Base-by-base conservation (phyloP, 2,113 vertebrate genomes). In the Tupaia chinensis region DNA sequence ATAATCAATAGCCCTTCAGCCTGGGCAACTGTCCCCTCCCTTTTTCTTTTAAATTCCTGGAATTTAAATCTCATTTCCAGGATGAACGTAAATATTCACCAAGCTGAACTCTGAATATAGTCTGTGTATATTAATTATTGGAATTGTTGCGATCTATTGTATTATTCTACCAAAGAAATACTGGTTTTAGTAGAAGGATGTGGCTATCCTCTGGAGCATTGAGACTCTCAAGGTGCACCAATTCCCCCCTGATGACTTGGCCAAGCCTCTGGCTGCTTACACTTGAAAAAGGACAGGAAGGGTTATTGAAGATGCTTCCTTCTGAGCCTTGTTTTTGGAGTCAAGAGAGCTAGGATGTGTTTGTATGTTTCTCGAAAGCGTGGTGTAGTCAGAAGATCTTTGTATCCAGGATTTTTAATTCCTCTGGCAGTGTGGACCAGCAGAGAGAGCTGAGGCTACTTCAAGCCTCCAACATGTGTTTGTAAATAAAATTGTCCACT, bases 131-230 rank as follows among this genome's bases (percentile, higher is more conserved):
- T 80, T 93, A 82, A 82, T 81, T 96, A 68, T 94, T 95, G 91
- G 87, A 97, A 73, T 80, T 87, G 79, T 82, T 95, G 34, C 65
- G 96, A 87, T 94, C 25, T 70, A 34, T 56, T 93, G 92, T 91
- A 93, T 95, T 96, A 27, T n/a, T 84, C 94, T 97, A 94, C 98
- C 97, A 98, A 98, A 98, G 98, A 97, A 85, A 82, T 76, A 25
- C 20, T 93, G 69, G 77, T 93, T 72, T 96, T 66, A 66, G 81
- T 29, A 72, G 87, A 90, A 97, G 44, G 79, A 96, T 95, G 76
- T 5, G 1, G 92, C 16, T 11, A 7, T 72, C 32, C 11, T 7
- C 76, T 70, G 69, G 65, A 34, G 85, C 77, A 4, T 20, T 80
- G 82, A 86, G 87, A 65, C 20, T n/a, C 83, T 96, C 83, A 77